Evolutionary conservation across 2,888 invertebrate species (phyloP).

Genomic region (Pachliopta kotzebuea): DNA sequence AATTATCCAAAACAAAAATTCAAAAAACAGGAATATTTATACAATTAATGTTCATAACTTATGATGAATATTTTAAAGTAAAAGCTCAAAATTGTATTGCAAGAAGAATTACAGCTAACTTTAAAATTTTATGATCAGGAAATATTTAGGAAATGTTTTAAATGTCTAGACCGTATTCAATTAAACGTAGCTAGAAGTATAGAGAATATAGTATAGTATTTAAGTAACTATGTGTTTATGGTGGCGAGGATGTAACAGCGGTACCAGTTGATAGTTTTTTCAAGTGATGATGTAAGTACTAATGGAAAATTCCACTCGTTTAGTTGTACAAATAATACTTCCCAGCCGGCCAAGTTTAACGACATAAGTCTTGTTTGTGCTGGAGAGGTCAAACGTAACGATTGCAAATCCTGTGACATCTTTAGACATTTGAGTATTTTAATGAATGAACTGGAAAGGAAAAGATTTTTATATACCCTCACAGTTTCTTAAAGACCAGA

Average conservation of each 20-base stretch:
- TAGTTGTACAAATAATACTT: conserved; percentile 1
- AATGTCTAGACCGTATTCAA: too few relatives aligned
- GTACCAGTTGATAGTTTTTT: not conserved
- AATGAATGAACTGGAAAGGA: not conserved
- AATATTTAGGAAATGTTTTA: too few relatives aligned
- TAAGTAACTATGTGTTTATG: not conserved
- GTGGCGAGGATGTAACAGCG: not conserved
- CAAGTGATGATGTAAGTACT: conserved; percentile 11
- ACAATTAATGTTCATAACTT: too few relatives aligned
- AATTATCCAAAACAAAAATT: too few relatives aligned
- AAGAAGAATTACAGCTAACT: too few relatives aligned
- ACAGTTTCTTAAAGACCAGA: too few relatives aligned
- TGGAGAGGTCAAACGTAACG: not conserved
- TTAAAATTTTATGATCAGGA: too few relatives aligned
- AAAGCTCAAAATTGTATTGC: too few relatives aligned
- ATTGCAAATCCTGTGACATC: not conserved
- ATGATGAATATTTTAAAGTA: too few relatives aligned
- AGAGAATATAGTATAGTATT: too few relatives aligned
- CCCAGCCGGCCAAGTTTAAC: not conserved
- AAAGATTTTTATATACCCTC: not conserved
- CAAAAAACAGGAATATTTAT: too few relatives aligned
- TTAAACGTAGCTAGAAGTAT: too few relatives aligned
- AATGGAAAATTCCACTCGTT: conserved; percentile 13
- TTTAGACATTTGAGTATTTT: not conserved
- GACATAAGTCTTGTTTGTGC: not conserved